A percentile compares a stretch with the other conserved stretches of the same genome.
Conservation (phyloP, 2,797 vertebrate genomes). For the Poecile montanus region DNA sequence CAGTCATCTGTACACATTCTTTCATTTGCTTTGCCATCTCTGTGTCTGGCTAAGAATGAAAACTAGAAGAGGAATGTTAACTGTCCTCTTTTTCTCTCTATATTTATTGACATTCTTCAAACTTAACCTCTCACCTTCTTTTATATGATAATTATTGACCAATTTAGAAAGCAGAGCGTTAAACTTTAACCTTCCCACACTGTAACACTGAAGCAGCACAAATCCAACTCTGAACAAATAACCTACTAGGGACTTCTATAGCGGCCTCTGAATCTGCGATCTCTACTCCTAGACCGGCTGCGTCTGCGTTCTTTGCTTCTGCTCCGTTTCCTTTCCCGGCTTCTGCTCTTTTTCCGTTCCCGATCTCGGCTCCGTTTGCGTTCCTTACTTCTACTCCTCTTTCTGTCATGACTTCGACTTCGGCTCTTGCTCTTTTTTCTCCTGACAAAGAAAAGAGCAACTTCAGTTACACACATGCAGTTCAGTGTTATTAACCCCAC, state of each 20-base stretch:
- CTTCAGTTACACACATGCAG: neutral
- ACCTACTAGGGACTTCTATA: slow-evolving; percentile 94
- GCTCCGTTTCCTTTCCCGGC: slow-evolving; percentile 88
- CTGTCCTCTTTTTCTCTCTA: neutral
- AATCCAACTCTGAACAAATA: neutral
- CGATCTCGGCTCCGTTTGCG: slow-evolving; percentile 89
- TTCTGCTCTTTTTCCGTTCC: slow-evolving; percentile 89
- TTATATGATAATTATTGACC: neutral
- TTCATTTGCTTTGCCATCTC: neutral
- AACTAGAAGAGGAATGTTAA: neutral
- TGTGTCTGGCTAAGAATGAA: neutral
- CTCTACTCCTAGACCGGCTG: slow-evolving; percentile 89
- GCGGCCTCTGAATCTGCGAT: slow-evolving; percentile 88
- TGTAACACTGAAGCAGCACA: neutral
- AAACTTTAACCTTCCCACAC: neutral
- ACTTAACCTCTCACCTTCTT: neutral
- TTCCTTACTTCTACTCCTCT: slow-evolving; percentile 88
- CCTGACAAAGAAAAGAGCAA: slow-evolving; percentile 48
- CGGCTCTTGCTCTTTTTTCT: slow-evolving; percentile 94
- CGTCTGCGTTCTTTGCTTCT: slow-evolving; percentile 90
- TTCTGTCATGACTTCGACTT: slow-evolving; percentile 90
- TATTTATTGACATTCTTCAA: neutral
- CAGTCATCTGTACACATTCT: neutral
- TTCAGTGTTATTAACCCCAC: neutral
- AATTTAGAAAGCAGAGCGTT: neutral